Conservation (phyloP, 30 jellyfish, hydroid and myxozoan genomes). For the Turritopsis dohrnii region DNA sequence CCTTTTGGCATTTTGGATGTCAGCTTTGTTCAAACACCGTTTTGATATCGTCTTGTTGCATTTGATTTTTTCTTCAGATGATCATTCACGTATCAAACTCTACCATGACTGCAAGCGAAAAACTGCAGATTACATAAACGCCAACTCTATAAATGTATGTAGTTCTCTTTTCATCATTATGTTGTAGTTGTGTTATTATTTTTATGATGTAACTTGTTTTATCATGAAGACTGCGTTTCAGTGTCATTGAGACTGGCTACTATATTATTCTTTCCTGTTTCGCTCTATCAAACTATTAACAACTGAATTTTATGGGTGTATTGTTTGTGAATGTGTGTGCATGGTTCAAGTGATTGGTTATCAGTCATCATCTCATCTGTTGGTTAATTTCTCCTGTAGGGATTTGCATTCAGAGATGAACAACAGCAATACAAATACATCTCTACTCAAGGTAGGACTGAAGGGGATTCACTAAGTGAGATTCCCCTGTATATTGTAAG, state of each 20-base stretch:
- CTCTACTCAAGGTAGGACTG: slow-evolving; percentile 11
- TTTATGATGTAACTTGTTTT: no score
- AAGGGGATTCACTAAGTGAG: not conserved
- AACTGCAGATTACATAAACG: slow-evolving; percentile 71
- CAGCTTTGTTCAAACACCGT: no score
- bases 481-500: no score
- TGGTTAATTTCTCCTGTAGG: not conserved
- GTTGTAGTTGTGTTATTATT: not conserved
- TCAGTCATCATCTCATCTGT: not conserved
- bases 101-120: slow-evolving; percentile 58
- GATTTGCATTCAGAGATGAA: not conserved
- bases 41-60: no score
- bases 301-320: no score
- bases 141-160: slow-evolving; percentile 58
- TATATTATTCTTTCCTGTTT: no score
- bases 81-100: slow-evolving; percentile 88
- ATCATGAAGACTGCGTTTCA: no score
- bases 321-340: no score
- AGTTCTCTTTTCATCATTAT: not conserved
- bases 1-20: no score
- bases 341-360: not conserved
- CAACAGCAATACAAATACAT: slow-evolving; percentile 10
- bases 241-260: no score
- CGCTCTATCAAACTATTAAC: no score
- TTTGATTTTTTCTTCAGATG: slow-evolving; percentile 69